A percentile compares a stretch with the other conserved stretches of the same genome.
Evolutionary conservation across 1,140 invertebrate species (phyloP).

Genomic region (Drosophila ogumai): DNA sequence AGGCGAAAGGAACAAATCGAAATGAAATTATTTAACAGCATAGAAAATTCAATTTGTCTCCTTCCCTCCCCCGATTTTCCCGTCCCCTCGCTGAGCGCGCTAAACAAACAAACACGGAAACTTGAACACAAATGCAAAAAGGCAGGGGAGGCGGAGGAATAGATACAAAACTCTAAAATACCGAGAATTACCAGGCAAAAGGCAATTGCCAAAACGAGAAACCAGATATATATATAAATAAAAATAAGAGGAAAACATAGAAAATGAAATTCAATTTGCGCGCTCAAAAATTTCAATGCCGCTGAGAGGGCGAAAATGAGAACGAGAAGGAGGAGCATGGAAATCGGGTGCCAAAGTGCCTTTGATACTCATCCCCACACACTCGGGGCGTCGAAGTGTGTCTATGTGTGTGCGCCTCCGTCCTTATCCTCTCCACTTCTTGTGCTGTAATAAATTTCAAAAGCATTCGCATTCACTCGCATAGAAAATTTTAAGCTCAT

Average conservation of each 20-base stretch:
- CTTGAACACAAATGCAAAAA: slow-evolving; percentile 16
- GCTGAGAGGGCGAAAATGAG: slow-evolving; percentile 26
- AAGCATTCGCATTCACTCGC: slow-evolving; percentile 82
- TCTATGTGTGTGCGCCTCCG: slow-evolving; percentile 14
- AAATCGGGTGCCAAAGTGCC: slow-evolving; percentile 59
- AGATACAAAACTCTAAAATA: slow-evolving; percentile 56
- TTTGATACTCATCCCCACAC: slow-evolving; percentile 52
- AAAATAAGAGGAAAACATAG: slow-evolving; percentile 61
- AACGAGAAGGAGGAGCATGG: not conserved
- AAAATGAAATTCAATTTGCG: slow-evolving; percentile 83
- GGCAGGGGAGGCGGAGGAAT: slow-evolving; percentile 2
- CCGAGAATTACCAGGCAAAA: slow-evolving; percentile 68
- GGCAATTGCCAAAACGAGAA: slow-evolving; percentile 63
- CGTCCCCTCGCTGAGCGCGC: slow-evolving; percentile 9
- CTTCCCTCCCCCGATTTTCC: not conserved
- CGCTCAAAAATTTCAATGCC: slow-evolving; percentile 71
- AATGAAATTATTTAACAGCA: slow-evolving; percentile 79
- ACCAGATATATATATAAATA: slow-evolving; percentile 46
- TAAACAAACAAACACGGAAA: slow-evolving; percentile 38
- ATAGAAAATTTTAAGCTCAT: slow-evolving; percentile 84
- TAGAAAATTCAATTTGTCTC: slow-evolving; percentile 73
- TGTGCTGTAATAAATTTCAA: slow-evolving; percentile 79
- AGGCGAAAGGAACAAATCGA: slow-evolving; percentile 56
- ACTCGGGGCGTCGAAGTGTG: slow-evolving; percentile 21
- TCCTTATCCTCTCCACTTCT: slow-evolving; percentile 20